Evolutionary conservation across 2,113 vertebrate species (phyloP).

Genomic region (Amphiprion ocellaris): DNA sequence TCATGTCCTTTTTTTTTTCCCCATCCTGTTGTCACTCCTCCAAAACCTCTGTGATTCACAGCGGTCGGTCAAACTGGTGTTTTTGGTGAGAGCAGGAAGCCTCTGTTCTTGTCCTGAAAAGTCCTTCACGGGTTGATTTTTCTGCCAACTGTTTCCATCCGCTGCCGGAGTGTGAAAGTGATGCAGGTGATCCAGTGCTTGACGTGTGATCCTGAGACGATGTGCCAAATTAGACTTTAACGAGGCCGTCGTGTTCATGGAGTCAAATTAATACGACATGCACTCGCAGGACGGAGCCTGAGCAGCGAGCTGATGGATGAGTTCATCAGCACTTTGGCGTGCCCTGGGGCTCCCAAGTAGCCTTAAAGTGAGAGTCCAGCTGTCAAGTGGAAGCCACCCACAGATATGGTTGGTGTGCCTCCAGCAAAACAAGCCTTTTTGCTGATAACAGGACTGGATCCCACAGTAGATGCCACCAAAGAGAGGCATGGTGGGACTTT

Average conservation of each 20-base stretch:
- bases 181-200: conserved; percentile 6
- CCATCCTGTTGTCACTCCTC: conserved; percentile 11
- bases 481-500: neutral
- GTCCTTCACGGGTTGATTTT: neutral
- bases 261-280: conserved; percentile 51
- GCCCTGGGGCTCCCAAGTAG: conserved; percentile 44
- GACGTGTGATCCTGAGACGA: conserved; percentile 14
- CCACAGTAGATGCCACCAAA: conserved; percentile 39
- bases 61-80: conserved; percentile 15
- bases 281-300: conserved; percentile 33
- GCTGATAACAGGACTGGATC: conserved; percentile 61
- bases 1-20: neutral
- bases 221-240: conserved; percentile 64
- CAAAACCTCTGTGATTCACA: conserved; percentile 50
- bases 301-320: conserved; percentile 46
- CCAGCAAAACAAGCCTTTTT: conserved; percentile 55
- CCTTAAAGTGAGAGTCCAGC: conserved; percentile 62
- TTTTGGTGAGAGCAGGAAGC: conserved; percentile 29
- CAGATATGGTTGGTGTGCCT: conserved; percentile 68
- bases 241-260: conserved; percentile 48
- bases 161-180: neutral
- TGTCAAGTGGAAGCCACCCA: conserved; percentile 69
- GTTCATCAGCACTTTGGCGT: conserved; percentile 48
- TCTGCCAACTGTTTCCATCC: neutral
- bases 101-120: conserved; percentile 20